phyloP scores from a whole-genome alignment of 2,888 invertebrate genomes.

The Liopterus haemorrhoidalis region DNA sequence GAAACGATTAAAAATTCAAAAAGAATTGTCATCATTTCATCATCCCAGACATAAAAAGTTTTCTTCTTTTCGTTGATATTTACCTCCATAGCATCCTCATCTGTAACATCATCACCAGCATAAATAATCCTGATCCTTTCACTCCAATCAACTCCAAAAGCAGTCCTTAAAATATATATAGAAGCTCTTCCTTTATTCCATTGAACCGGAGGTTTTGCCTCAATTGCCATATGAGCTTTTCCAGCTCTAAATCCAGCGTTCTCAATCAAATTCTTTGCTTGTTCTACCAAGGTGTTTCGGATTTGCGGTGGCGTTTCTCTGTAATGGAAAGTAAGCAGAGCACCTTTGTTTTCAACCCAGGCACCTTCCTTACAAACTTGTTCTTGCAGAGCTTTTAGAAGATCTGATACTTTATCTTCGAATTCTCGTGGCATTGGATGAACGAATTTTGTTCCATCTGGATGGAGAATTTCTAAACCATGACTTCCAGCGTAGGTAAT shows the following conservation, averaged over 20 bases:
- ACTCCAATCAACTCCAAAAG: slow-evolving; percentile 88
- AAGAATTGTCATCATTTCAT: too few species aligned
- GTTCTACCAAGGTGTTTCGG: slow-evolving; percentile 62
- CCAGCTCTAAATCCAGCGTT: slow-evolving; percentile 73
- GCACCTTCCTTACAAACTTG: slow-evolving; percentile 81
- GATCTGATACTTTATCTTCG: slow-evolving; percentile 69
- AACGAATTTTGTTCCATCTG: slow-evolving; percentile 84
- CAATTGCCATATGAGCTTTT: slow-evolving; percentile 79
- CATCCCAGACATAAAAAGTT: too few species aligned
- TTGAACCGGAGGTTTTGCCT: slow-evolving; percentile 82
- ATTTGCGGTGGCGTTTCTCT: slow-evolving; percentile 71
- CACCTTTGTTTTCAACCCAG: slow-evolving; percentile 89
- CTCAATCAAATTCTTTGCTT: slow-evolving; percentile 66
- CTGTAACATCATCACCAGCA: slow-evolving; percentile 82
- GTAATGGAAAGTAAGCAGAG: slow-evolving; percentile 79
- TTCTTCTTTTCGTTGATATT: too few species aligned
- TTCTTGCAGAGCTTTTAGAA: slow-evolving; percentile 75
- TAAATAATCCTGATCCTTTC: slow-evolving; percentile 85
- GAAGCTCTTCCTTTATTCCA: slow-evolving; percentile 91
- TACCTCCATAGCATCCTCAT: slow-evolving; percentile 87
- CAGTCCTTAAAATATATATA: slow-evolving; percentile 82
- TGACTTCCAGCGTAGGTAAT: slow-evolving; percentile 89
- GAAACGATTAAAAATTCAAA: too few species aligned
- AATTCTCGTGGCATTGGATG: slow-evolving; percentile 85
- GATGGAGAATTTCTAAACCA: slow-evolving; percentile 81